Base-by-base conservation (phyloP, 2,113 vertebrate genomes). In the Nestor notabilis region DNA sequence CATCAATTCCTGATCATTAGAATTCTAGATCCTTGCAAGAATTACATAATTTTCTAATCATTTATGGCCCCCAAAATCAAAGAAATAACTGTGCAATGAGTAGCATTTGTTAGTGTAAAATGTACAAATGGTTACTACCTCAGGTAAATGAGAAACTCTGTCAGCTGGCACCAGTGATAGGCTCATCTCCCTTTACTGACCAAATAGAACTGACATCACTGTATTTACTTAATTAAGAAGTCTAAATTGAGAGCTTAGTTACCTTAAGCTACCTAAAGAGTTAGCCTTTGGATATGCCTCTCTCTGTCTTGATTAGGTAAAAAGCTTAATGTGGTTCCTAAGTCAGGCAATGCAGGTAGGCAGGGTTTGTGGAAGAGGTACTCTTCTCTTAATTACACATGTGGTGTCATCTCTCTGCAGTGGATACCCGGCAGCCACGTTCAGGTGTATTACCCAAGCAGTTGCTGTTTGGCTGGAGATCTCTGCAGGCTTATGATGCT, bases 171-270 rank as follows among this genome's bases (percentile, higher is more conserved):
- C 19, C 68, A 44, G 41, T 31, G 60, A 63, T 17, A 65, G 68
- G 19, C 63, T 89, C 72, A 19, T 88, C 86, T 90, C 28, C 23
- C 27, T 76, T 46, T 86, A 80, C 43, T 90, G 91, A 68, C 89
- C 79, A 83, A 92, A 90, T 4, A 71, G 86, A 90, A 58, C 75
- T 68, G 78, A 71, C 79, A 85, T 79, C 35, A 23, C 23, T 0
- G 0, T 93, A 71, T 92, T 90, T 96, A 75, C 55, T 52, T 71
- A 71, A 95, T 90, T 71, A 83, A 75, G 75, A 79, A 82, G 39
- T n/a, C 82, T 93, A 92, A 96, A 92, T 64, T 71, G 85, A 85
- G 65, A 90, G 61, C 31, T 50, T 90, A 53, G 70, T 95, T 93
- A 93, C 89, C 75, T 96, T 49, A 53, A 60, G 37, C 71, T 91